phyloP scores from a whole-genome alignment of 1,140 invertebrate species.

The Neuroterus valhalla region DNA sequence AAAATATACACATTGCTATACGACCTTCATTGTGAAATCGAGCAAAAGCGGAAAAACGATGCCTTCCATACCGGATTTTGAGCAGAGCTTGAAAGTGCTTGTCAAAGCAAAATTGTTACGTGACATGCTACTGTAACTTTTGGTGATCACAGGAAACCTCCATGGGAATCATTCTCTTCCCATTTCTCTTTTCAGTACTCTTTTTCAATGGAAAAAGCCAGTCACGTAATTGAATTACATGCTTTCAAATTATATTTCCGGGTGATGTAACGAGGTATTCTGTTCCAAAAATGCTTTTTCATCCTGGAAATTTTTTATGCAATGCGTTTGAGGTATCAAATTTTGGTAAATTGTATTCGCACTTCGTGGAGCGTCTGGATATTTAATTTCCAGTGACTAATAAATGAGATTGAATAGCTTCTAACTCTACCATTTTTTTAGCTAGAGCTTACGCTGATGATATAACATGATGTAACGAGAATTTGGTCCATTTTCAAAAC shows the following conservation, averaged over 20 bases:
- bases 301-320: neutral
- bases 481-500: no score
- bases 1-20: slow-evolving; percentile 29
- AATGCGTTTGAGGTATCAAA: no score
- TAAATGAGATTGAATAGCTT: no score
- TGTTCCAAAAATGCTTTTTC: slow-evolving; percentile 10
- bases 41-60: slow-evolving; percentile 20
- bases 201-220: neutral
- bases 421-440: no score
- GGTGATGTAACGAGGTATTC: neutral
- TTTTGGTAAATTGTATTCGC: no score
- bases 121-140: slow-evolving; percentile 16
- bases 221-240: slow-evolving; percentile 8
- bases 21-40: slow-evolving; percentile 27
- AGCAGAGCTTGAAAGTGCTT: slow-evolving; percentile 12
- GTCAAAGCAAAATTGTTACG: slow-evolving; percentile 31
- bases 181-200: neutral
- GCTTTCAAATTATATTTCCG: slow-evolving; percentile 26
- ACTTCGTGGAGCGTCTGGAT: no score
- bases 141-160: slow-evolving; percentile 25
- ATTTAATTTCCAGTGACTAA: no score
- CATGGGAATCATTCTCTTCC: neutral
- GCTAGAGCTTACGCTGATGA: no score
- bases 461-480: no score
- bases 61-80: slow-evolving; percentile 24